These are phyloP conservation scores for Myotis pilosus DNA, from an alignment of 2,797 vertebrate species.

Conservation along the genomic window DNA sequence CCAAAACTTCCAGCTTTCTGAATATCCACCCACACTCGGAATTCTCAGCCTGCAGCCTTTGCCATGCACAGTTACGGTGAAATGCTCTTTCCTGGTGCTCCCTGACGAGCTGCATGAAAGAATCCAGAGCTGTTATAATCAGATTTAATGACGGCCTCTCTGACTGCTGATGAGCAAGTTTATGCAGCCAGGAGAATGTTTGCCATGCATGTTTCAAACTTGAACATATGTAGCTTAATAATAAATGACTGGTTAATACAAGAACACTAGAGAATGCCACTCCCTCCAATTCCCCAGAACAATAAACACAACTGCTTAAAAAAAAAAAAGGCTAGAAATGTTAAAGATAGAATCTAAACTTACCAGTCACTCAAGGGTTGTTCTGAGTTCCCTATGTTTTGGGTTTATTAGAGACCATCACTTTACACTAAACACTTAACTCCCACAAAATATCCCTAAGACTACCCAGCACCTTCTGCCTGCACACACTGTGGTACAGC, in stretches of 20 bases:
- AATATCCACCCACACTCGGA: not conserved
- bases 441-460: not conserved
- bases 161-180: not conserved
- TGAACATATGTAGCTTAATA: not conserved
- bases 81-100: not conserved
- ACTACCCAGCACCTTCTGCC: not conserved
- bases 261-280: not conserved
- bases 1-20: not conserved
- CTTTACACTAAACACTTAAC: not conserved
- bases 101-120: not conserved
- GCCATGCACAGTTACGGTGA: not conserved
- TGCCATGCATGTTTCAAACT: not conserved
- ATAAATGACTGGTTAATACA: not conserved
- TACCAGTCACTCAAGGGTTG: not conserved
- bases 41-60: not conserved
- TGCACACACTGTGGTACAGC: not conserved
- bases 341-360: not conserved
- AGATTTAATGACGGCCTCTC: not conserved
- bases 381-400: not conserved
- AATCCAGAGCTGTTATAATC: not conserved
- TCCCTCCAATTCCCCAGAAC: not conserved
- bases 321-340: not conserved
- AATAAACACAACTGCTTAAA: not conserved
- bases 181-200: not conserved
- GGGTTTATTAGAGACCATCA: not conserved